Conservation (phyloP, 2,113 vertebrate species). For the Pseudorhombus dupliciocellatus region DNA sequence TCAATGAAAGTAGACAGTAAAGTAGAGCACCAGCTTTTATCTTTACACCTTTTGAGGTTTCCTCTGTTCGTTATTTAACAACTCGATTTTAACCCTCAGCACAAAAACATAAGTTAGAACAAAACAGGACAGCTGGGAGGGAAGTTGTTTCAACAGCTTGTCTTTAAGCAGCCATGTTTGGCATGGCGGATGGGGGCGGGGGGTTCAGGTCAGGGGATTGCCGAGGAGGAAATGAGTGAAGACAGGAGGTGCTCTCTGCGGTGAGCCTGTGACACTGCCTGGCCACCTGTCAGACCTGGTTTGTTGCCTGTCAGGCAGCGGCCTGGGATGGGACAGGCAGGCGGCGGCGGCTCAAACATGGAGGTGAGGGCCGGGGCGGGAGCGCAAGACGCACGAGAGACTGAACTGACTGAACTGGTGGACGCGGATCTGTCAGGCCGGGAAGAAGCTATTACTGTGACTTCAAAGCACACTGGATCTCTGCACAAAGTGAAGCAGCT, state of each 20-base stretch:
- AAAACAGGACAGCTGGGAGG: background rate
- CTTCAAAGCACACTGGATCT: background rate
- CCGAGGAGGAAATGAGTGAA: conserved; percentile 70
- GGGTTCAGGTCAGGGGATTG: conserved; percentile 59
- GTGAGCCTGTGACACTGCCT: conserved; percentile 71
- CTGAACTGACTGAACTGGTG: conserved; percentile 20
- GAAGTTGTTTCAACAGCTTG: conserved; percentile 19
- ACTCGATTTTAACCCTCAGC: conserved; percentile 16
- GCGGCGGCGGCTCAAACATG: conserved; percentile 21
- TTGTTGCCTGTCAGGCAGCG: conserved; percentile 70
- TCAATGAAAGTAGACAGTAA: background rate
- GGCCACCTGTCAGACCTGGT: conserved; percentile 72
- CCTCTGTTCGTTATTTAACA: conserved; percentile 6
- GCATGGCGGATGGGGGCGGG: conserved; percentile 20
- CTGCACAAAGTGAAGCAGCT: conserved; percentile 6
- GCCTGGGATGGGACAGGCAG: conserved; percentile 46
- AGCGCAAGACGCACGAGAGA: conserved; percentile 1
- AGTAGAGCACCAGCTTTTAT: conserved; percentile 15
- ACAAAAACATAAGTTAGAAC: conserved; percentile 10
- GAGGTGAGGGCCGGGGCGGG: conserved; percentile 9
- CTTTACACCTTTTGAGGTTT: conserved; percentile 1
- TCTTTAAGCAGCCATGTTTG: conserved; percentile 23
- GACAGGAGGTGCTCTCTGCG: conserved; percentile 70
- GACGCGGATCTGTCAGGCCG: conserved; percentile 40
- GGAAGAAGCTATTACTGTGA: conserved; percentile 6